A percentile compares a stretch with the other conserved stretches of the same genome.
Conservation (phyloP, 2,113 vertebrate genomes). For the Stomatorhinus ivindoensis region DNA sequence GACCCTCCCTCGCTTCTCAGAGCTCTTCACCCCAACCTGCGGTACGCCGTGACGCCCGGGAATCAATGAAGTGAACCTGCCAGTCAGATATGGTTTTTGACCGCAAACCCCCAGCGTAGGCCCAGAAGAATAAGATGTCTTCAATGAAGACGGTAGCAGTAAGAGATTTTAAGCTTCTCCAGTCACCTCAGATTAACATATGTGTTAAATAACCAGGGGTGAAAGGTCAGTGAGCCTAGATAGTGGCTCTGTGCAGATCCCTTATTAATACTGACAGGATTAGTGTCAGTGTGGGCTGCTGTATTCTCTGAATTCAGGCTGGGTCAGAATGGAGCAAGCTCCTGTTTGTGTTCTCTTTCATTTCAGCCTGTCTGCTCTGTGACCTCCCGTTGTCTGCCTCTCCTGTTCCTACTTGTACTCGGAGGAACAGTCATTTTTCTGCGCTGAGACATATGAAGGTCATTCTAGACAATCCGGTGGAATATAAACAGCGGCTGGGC, state of each 20-base stretch:
- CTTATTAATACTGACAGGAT: background rate
- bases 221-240: background rate
- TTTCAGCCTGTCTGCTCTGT: background rate
- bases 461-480: background rate
- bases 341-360: background rate
- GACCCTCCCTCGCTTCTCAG: background rate
- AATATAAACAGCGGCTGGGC: background rate
- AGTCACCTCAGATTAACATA: background rate
- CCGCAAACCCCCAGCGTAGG: background rate
- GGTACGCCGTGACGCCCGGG: background rate
- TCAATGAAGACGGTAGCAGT: background rate
- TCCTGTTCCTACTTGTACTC: background rate
- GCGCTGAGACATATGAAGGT: background rate
- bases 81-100: background rate
- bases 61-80: background rate
- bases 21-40: background rate
- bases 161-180: background rate
- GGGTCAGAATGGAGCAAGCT: conserved; percentile 38
- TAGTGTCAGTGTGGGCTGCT: background rate
- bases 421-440: background rate
- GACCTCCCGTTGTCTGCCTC: background rate
- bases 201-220: background rate
- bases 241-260: background rate
- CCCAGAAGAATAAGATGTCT: background rate
- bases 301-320: background rate